Conservation (phyloP, 2,888 invertebrate species). For the Eupithecia abbreviata region DNA sequence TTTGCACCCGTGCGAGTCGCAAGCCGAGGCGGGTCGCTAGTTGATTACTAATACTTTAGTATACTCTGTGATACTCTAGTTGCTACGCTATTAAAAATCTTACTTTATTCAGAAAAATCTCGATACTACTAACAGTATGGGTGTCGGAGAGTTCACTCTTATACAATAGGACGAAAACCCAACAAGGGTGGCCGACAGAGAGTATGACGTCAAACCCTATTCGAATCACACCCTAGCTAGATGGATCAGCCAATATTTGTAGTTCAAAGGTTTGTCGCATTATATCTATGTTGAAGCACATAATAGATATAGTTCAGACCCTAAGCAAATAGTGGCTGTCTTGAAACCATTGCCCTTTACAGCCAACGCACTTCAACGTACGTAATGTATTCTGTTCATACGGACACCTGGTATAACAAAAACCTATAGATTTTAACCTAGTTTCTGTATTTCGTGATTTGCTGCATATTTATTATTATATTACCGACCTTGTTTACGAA, state of each 20-base stretch:
- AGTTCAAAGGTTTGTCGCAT: constrained; percentile 14
- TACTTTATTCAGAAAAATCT: not conserved
- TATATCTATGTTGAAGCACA: constrained; percentile 12
- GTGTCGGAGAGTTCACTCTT: not conserved
- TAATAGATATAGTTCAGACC: constrained; percentile 8
- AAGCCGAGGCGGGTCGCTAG: too few relatives aligned
- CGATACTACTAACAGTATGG: too few relatives aligned
- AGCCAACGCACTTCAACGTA: not conserved
- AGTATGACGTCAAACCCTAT: constrained; percentile 1
- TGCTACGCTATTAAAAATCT: not conserved
- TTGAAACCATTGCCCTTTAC: constrained; percentile 18
- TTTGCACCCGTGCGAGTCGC: too few relatives aligned
- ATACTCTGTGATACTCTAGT: not conserved
- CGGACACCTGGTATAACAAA: not conserved
- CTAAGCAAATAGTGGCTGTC: constrained; percentile 33
- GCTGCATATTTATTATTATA: not conserved
- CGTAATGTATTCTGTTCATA: not conserved
- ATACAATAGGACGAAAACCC: not conserved
- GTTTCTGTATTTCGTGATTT: not conserved
- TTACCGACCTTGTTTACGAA: not conserved
- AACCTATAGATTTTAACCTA: not conserved
- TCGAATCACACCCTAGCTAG: not conserved
- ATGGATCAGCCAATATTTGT: constrained; percentile 6
- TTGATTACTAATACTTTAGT: too few relatives aligned
- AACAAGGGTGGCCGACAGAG: not conserved